phyloP scores from a whole-genome alignment of 1,140 invertebrate species.

The Rhopalosiphum maidis region DNA sequence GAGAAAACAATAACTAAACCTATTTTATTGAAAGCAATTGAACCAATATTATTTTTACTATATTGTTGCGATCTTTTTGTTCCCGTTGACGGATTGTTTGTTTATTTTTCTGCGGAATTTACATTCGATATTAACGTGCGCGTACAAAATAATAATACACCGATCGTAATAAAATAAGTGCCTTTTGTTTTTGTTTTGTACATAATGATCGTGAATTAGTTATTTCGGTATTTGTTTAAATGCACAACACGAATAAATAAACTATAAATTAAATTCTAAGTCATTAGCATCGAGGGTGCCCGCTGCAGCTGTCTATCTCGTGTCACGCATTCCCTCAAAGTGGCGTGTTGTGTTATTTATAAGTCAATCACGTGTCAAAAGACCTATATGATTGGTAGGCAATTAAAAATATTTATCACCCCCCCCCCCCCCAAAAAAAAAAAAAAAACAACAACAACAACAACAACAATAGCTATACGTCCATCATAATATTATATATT shows the following conservation, averaged over 20 bases:
- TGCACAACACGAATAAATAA: not conserved
- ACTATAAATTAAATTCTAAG: not conserved
- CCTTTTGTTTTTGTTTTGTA: not conserved
- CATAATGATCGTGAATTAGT: not conserved
- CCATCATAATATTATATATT: no score
- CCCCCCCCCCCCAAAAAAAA: not conserved
- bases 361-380: not conserved
- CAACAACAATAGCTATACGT: no score
- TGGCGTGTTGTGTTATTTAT: not conserved
- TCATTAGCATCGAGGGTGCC: not conserved
- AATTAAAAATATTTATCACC: not conserved
- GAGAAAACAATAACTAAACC: not conserved
- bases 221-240: not conserved
- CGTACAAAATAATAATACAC: not conserved
- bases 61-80: not conserved
- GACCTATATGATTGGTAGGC: no score
- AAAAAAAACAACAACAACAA: no score
- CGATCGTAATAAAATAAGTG: not conserved
- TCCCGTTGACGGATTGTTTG: not conserved
- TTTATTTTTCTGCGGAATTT: not conserved
- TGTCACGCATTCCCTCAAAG: not conserved
- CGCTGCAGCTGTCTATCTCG: not conserved
- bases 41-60: constrained; percentile 18
- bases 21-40: not conserved
- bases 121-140: not conserved